Evolutionary conservation across 1,140 invertebrate species (phyloP).

Genomic region (Drosophila lacteicornis): DNA sequence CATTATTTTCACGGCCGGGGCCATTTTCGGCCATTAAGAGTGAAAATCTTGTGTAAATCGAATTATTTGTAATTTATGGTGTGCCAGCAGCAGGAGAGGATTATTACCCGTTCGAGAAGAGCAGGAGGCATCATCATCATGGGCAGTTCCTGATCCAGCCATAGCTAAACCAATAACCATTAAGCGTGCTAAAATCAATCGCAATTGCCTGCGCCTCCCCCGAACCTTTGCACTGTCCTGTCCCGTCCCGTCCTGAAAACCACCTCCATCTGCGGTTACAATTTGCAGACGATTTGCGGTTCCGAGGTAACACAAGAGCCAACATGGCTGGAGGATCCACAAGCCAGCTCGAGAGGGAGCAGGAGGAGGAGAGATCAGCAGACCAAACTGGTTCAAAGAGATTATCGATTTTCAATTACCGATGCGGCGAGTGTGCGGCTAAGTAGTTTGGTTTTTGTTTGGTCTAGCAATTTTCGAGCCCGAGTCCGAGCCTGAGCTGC

Average conservation of each 20-base stretch:
- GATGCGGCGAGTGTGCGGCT: constrained; percentile 76
- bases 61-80: constrained; percentile 84
- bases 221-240: constrained; percentile 2
- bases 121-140: constrained; percentile 27
- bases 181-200: constrained; percentile 82
- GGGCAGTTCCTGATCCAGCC: constrained; percentile 44
- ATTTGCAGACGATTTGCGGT: constrained; percentile 81
- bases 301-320: constrained; percentile 46
- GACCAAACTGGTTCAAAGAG: constrained; percentile 81
- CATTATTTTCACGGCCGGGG: constrained; percentile 81
- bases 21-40: constrained; percentile 82
- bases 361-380: constrained; percentile 18
- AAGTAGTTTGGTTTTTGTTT: constrained; percentile 83
- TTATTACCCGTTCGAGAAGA: constrained; percentile 61
- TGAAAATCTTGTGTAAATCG: constrained; percentile 84
- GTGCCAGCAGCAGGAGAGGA: constrained; percentile 69
- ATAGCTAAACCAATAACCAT: constrained; percentile 81
- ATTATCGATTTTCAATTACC: constrained; percentile 84
- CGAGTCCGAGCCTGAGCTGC: constrained; percentile 59
- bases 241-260: constrained; percentile 21
- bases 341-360: constrained; percentile 14
- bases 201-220: constrained; percentile 50
- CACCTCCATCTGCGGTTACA: constrained; percentile 69
- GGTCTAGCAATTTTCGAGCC: constrained; percentile 77
- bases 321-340: constrained; percentile 58